A percentile compares a stretch with the other conserved stretches of the same genome.
Evolutionary conservation across 2,797 vertebrate species (phyloP).

Genomic region (Discoglossus pictus): DNA sequence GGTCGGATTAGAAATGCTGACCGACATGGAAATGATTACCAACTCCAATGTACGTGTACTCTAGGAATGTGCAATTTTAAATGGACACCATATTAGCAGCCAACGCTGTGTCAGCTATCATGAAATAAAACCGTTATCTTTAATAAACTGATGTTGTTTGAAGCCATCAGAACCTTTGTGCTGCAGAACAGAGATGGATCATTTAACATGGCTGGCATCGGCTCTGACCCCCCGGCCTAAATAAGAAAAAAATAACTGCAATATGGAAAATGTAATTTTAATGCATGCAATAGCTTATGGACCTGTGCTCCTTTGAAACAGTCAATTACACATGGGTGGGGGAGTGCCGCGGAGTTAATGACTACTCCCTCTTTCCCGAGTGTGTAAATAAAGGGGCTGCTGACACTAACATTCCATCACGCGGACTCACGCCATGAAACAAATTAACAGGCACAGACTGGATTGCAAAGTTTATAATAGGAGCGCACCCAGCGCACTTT

Average conservation of each 20-base stretch:
- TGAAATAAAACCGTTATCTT: too few relatives aligned
- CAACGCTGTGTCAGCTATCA: too few relatives aligned
- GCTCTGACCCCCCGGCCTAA: slow-evolving; percentile 92
- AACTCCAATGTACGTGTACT: too few relatives aligned
- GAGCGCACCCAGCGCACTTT: background rate
- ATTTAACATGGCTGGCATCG: slow-evolving; percentile 88
- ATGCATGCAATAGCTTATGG: slow-evolving; percentile 91
- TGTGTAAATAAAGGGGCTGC: slow-evolving; percentile 97
- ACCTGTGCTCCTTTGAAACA: slow-evolving; percentile 96
- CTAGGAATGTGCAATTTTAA: too few relatives aligned
- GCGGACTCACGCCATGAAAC: slow-evolving; percentile 82
- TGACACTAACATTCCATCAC: slow-evolving; percentile 99
- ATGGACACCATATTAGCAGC: too few relatives aligned
- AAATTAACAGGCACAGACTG: slow-evolving; percentile 77
- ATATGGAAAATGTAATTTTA: slow-evolving; percentile 91
- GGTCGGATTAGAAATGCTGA: too few relatives aligned
- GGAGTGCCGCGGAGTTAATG: slow-evolving; percentile 99
- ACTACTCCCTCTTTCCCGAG: slow-evolving; percentile 92
- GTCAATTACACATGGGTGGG: slow-evolving; percentile 95
- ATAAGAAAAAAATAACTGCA: slow-evolving; percentile 62
- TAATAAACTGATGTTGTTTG: slow-evolving; percentile 87
- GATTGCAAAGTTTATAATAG: slow-evolving; percentile 52
- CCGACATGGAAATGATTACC: too few relatives aligned
- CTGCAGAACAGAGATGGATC: slow-evolving; percentile 92
- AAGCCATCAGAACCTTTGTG: slow-evolving; percentile 94